These are phyloP conservation scores for Drosophila oshimai DNA, from an alignment of 1,140 invertebrate species.

Conservation along the genomic window DNA sequence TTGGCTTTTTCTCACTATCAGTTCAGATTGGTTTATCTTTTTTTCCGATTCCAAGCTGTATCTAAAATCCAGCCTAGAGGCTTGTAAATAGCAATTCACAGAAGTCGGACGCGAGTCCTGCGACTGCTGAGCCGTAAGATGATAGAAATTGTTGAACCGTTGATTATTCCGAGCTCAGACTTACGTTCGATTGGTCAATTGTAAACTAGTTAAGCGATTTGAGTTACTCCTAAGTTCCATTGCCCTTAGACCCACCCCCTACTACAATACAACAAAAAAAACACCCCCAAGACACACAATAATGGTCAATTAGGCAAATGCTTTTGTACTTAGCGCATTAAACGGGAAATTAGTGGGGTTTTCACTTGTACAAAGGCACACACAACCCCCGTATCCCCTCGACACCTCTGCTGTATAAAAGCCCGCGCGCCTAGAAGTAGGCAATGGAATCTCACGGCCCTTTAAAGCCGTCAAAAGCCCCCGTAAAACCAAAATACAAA, in stretches of 20 bases:
- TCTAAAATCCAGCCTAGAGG: slow-evolving; percentile 40
- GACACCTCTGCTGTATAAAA: slow-evolving; percentile 21
- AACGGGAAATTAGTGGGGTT: slow-evolving; percentile 64
- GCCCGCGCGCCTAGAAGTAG: slow-evolving; percentile 42
- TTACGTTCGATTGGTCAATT: slow-evolving; percentile 40
- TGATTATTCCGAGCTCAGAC: slow-evolving; percentile 41
- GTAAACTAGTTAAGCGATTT: slow-evolving; percentile 72
- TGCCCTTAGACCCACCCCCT: slow-evolving; percentile 37
- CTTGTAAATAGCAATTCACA: slow-evolving; percentile 64
- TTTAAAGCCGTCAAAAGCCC: slow-evolving; percentile 21
- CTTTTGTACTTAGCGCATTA: slow-evolving; percentile 71
- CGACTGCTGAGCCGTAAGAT: slow-evolving; percentile 57
- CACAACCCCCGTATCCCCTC: neutral
- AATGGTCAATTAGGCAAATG: slow-evolving; percentile 64
- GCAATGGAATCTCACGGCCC: slow-evolving; percentile 22
- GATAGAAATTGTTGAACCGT: slow-evolving; percentile 76
- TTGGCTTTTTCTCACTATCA: slow-evolving; percentile 36
- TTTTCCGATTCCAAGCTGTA: slow-evolving; percentile 11
- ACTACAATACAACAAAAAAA: slow-evolving; percentile 9
- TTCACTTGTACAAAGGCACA: slow-evolving; percentile 65
- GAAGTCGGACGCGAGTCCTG: slow-evolving; percentile 32
- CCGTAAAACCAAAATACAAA: slow-evolving; percentile 1
- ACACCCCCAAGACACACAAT: slow-evolving; percentile 18
- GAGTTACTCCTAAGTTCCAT: slow-evolving; percentile 65
- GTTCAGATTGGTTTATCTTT: slow-evolving; percentile 27